Evolutionary conservation across 2,888 invertebrate species (phyloP), one percentile per base, ranked within the genome.

Genomic region (Watsonalla cultraria): DNA sequence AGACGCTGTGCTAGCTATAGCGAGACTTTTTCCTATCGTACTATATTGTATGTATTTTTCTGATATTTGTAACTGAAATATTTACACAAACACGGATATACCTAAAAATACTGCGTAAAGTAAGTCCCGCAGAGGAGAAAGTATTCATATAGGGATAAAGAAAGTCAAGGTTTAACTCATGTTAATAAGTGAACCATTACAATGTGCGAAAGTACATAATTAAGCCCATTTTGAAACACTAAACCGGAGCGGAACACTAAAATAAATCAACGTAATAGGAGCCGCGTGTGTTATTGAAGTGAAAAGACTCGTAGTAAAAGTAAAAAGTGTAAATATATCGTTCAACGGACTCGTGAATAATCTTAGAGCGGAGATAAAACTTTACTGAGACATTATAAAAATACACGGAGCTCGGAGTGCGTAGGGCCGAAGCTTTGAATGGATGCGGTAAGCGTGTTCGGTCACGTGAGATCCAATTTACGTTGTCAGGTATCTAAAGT

Each of bases 341-440:
- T 72, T 86, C 86, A 84, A 72, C 85, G 75, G 70, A 65, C 70
- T 68, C 72, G 77, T 85, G 86, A 83, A 83, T 85, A 82, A 84
- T 83, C 74, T 75, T 74, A 70, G 69, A 71, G 67, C 70, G 67
- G 63, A 78, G 76, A 84, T 83, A 82, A 80, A 77, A 82, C 70
- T 80, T 70, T 78, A 78, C 80, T 68, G 74, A 76, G 80, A 82
- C 73, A 76, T 70, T 78, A 79, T 78, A 77, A 76, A 77, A 72
- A 69, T 60, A 62, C 62, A 46, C 13, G 24, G 68, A 81, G 60
- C 57, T 62, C 51, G 5, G 72, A 74, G 68, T 45, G 24, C 11
- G 53, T 59, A 75, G 74, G 74, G 74, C 62, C 34, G 37, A 33
- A 42, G 46, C 33, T 35, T 9, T 58, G 45, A 15, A 51, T 60